phyloP scores from a whole-genome alignment of 2,113 vertebrate species.

The Pionites leucogaster region DNA sequence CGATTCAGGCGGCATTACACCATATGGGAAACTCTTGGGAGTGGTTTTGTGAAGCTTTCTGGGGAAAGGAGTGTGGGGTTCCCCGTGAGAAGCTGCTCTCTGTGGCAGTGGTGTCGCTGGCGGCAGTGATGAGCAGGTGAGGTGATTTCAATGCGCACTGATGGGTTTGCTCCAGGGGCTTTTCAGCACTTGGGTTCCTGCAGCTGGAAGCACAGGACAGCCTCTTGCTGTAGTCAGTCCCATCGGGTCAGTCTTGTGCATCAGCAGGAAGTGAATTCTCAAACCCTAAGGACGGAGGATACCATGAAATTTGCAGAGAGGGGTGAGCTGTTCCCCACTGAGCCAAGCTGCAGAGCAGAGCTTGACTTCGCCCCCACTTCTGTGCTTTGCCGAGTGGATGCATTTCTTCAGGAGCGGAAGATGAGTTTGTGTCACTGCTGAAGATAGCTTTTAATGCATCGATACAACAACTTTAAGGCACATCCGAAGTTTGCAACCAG shows the following conservation, averaged over 20 bases:
- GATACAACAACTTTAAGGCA: neutral
- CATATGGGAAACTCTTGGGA: neutral
- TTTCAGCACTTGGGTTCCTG: accelerated
- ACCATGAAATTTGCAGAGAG: neutral
- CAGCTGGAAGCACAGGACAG: neutral
- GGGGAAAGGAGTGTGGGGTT: neutral
- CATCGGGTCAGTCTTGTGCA: neutral
- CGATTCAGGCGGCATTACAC: neutral
- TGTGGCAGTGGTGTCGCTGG: neutral
- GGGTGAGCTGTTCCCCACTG: neutral
- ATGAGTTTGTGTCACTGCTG: neutral
- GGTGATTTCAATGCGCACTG: accelerated
- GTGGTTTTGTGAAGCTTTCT: neutral
- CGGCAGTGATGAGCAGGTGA: neutral
- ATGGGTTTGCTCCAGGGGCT: neutral
- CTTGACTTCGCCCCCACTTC: neutral
- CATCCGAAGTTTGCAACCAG: accelerated
- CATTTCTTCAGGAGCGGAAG: neutral
- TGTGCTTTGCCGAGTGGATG: accelerated
- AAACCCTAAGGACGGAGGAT: neutral
- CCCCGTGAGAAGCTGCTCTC: neutral
- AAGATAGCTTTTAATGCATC: neutral
- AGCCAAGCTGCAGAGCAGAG: neutral
- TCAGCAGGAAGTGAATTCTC: neutral
- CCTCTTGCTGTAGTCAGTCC: neutral